Evolutionary conservation across 1,140 invertebrate species (phyloP), one percentile per base, ranked within the genome.

Genomic region (Aphaenogaster ashmeadi): DNA sequence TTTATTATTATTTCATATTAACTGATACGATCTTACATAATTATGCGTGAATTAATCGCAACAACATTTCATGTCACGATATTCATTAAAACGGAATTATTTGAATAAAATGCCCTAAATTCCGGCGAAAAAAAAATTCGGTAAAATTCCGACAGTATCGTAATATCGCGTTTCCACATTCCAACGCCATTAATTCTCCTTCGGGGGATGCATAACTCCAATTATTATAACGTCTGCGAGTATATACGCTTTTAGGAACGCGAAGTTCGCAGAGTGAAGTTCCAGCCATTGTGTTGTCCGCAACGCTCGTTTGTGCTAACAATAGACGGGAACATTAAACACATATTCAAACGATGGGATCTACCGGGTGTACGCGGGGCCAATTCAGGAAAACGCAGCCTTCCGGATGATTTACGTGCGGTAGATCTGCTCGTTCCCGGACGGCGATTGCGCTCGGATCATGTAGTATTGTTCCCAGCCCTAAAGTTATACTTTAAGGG

Each of bases 311-410:
- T 84, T 84, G 69, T 62, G 80, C 80, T 75, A 84, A 84, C 80
- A 84, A 84, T 84, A 84, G 80, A 84, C 80, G 41, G 80, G 80
- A 84, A 84, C 80, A 84, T 84, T 84, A 84, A 84, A 84, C 80
- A 84, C 80, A 84, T 84, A 84, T 84, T 84, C 80, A 84, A 84
- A 84, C 80, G 80, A 75, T 84, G 80, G 69, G 80, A 84, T 84
- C 80, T 84, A 62, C 54, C 80, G 69, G 69, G 80, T 84, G 80
- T 84, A 84, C 54, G 69, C 80, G 80, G 54, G 54, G 69, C 80
- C 69, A 84, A 84, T 84, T 84, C 80, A 84, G 69, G 80, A 75
- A 84, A 84, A 84, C 69, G 80, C 41, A 41, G 80, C 41, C 80
- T 84, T 84, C 80, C 80, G 71, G 69, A 84, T 84, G 80, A 84